Evolutionary conservation across 2,797 vertebrate genomes (phyloP).

Genomic region (Benthosema pterotum): DNA sequence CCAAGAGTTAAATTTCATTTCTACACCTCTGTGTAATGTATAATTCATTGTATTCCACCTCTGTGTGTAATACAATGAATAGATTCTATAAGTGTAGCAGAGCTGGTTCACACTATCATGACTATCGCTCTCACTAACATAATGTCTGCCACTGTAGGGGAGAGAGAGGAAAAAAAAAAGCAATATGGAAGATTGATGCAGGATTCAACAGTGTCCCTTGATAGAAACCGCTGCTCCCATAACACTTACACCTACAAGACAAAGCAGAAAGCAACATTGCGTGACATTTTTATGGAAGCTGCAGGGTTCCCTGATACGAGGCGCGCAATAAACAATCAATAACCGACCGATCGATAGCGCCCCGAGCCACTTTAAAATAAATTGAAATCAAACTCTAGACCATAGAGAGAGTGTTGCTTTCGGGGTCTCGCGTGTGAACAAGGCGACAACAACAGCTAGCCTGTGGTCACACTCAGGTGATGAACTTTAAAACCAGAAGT

Average conservation of each 20-base stretch:
- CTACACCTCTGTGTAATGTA: too few species aligned
- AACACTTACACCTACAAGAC: constrained; percentile 59
- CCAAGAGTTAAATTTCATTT: too few species aligned
- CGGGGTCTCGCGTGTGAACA: constrained; percentile 39
- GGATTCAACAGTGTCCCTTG: constrained; percentile 65
- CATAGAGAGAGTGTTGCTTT: constrained; percentile 46
- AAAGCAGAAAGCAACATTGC: constrained; percentile 48
- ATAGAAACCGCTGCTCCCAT: constrained; percentile 48
- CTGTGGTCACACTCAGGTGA: neutral
- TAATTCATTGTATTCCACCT: too few species aligned
- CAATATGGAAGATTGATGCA: constrained; percentile 57
- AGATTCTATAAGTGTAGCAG: constrained; percentile 43
- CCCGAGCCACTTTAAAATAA: constrained; percentile 64
- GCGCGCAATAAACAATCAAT: constrained; percentile 66
- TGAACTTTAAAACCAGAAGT: too few species aligned
- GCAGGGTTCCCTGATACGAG: constrained; percentile 54
- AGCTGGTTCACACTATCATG: constrained; percentile 55
- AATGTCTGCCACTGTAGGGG: constrained; percentile 96
- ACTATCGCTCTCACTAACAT: constrained; percentile 99
- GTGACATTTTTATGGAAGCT: constrained; percentile 72
- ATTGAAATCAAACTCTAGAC: constrained; percentile 61
- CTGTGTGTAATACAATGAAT: too few species aligned
- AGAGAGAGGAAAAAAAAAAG: constrained; percentile 76
- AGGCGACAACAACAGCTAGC: constrained; percentile 31
- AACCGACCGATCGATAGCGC: constrained; percentile 6